These are phyloP conservation scores for Riptortus pedestris DNA, from an alignment of 1,140 invertebrate genomes.

Conservation along the genomic window DNA sequence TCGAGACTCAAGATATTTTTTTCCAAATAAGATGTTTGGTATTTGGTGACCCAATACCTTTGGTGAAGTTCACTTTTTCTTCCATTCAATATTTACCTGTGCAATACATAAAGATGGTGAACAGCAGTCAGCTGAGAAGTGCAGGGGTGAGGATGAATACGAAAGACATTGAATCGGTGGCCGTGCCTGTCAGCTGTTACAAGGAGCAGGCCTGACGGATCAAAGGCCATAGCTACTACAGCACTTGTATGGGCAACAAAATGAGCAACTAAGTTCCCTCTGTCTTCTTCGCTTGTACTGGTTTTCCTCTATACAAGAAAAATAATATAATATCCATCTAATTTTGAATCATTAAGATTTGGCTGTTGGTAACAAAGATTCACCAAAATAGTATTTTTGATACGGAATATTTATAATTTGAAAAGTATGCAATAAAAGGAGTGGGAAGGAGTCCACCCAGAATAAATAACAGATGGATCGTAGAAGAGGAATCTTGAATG, in stretches of 20 bases:
- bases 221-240: slow-evolving; percentile 82
- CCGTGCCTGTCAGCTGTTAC: slow-evolving; percentile 88
- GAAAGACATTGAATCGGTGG: slow-evolving; percentile 92
- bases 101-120: slow-evolving; percentile 91
- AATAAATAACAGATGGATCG: too few species aligned
- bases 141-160: slow-evolving; percentile 84
- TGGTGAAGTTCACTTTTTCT: too few species aligned
- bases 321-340: slow-evolving; percentile 11
- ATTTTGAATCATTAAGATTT: neutral
- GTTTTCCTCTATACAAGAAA: slow-evolving; percentile 29
- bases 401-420: too few species aligned
- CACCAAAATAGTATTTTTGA: too few species aligned
- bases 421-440: too few species aligned
- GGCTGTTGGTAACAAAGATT: too few species aligned
- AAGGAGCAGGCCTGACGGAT: slow-evolving; percentile 80
- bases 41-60: too few species aligned
- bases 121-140: slow-evolving; percentile 78
- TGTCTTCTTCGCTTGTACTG: slow-evolving; percentile 25
- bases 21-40: too few species aligned
- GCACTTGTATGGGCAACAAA: slow-evolving; percentile 89
- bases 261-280: slow-evolving; percentile 52
- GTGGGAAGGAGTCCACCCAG: too few species aligned
- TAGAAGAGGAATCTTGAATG: too few species aligned
- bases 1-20: too few species aligned
- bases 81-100: slow-evolving; percentile 58